Evolutionary conservation across 2,888 invertebrate species (phyloP).

Genomic region (Phrixothrix hirtus): DNA sequence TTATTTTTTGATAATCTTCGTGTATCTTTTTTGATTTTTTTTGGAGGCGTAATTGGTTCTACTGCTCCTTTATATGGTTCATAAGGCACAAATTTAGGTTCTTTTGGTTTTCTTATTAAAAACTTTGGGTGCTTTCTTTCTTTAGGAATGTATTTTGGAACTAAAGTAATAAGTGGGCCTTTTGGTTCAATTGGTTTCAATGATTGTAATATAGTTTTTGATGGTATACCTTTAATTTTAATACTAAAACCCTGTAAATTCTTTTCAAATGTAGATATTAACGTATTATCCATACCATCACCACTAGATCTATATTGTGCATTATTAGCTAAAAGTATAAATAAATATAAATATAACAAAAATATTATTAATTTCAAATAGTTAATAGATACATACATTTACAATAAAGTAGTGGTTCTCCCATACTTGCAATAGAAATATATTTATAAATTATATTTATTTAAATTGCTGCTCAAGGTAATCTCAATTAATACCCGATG

Average conservation of each 20-base stretch:
- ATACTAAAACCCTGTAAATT: constrained; percentile 32
- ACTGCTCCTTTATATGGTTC: constrained; percentile 88
- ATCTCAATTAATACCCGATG: too few species aligned
- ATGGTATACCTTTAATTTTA: constrained; percentile 26
- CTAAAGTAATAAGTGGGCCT: constrained; percentile 63
- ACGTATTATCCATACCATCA: constrained; percentile 67
- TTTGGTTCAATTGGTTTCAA: constrained; percentile 54
- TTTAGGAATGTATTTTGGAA: constrained; percentile 65
- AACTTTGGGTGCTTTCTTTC: constrained; percentile 61
- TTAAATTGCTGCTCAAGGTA: neutral
- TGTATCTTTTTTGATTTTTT: constrained; percentile 42
- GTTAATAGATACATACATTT: neutral
- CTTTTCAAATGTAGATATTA: constrained; percentile 28
- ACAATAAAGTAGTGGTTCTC: neutral
- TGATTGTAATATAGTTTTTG: constrained; percentile 38
- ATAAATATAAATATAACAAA: neutral
- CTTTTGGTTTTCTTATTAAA: constrained; percentile 61
- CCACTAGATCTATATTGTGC: constrained; percentile 62
- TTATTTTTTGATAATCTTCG: constrained; percentile 51
- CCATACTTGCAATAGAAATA: neutral
- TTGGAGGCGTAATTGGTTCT: constrained; percentile 70
- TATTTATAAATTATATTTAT: neutral
- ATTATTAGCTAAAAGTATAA: neutral
- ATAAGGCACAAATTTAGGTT: constrained; percentile 84
- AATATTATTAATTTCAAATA: neutral